phyloP scores from a whole-genome alignment of 2,113 vertebrate genomes.

The Gobius niger region DNA sequence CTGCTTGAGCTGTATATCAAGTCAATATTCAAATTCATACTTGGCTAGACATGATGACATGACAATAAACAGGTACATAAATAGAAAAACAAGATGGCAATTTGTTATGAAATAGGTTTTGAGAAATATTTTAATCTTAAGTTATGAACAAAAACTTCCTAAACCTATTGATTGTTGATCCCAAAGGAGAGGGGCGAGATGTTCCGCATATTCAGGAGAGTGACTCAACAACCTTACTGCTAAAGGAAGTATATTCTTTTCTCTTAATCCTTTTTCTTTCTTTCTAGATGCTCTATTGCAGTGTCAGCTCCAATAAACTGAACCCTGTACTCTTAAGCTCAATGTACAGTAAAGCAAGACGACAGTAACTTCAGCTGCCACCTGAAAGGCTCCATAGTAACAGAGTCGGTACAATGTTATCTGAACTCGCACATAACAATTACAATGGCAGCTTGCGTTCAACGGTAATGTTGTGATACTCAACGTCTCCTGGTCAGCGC shows the following conservation, averaged over 20 bases:
- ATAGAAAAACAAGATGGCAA: not conserved
- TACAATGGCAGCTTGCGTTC: not conserved
- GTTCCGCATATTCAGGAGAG: not conserved
- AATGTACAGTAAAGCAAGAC: too few relatives aligned
- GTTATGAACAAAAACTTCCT: not conserved
- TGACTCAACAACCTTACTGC: not conserved
- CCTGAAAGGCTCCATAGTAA: not conserved
- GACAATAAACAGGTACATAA: not conserved
- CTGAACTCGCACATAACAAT: not conserved
- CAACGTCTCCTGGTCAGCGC: not conserved
- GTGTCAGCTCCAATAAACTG: not conserved
- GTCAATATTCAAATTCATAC: too few relatives aligned
- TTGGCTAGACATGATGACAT: not conserved
- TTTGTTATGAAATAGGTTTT: not conserved
- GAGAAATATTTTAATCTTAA: not conserved
- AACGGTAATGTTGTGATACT: constrained; percentile 3
- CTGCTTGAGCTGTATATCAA: not conserved
- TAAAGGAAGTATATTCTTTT: not conserved
- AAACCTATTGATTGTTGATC: too few relatives aligned
- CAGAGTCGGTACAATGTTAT: not conserved
- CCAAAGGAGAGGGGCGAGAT: too few relatives aligned
- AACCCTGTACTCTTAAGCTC: not conserved
- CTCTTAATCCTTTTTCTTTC: not conserved
- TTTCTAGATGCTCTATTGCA: not conserved
- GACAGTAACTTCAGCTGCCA: not conserved